Conservation (phyloP, 2,888 invertebrate genomes). For the Autographa gamma region DNA sequence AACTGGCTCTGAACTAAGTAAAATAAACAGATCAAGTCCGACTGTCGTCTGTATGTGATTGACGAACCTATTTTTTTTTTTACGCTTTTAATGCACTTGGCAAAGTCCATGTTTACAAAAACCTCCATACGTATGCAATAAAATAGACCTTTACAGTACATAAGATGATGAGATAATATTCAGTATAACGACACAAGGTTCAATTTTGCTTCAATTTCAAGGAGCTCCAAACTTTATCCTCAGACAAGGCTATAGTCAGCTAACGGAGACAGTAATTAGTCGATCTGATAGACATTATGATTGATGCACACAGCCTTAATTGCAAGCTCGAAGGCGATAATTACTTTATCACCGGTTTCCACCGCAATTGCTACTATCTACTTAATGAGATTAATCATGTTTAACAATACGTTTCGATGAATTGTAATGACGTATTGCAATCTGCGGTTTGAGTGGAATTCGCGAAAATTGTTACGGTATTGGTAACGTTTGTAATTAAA, state of each 20-base stretch:
- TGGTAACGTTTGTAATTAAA: background rate
- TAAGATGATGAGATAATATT: too few species aligned
- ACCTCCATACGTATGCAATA: too few species aligned
- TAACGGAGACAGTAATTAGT: constrained; percentile 39
- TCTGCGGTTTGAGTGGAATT: background rate
- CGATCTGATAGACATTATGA: constrained; percentile 56
- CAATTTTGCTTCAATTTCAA: background rate
- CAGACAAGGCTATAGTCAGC: background rate
- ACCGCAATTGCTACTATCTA: constrained; percentile 44
- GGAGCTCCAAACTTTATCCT: background rate
- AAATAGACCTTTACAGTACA: too few species aligned
- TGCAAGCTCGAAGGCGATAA: constrained; percentile 67
- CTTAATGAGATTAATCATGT: constrained; percentile 43
- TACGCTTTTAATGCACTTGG: too few species aligned
- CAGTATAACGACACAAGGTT: too few species aligned
- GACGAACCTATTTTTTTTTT: too few species aligned
- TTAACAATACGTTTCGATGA: constrained; percentile 27
- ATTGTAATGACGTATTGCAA: background rate
- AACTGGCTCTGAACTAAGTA: too few species aligned
- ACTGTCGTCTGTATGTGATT: too few species aligned
- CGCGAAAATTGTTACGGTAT: background rate
- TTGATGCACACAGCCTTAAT: constrained; percentile 66
- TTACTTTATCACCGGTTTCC: constrained; percentile 71
- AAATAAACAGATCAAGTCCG: background rate
- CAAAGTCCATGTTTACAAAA: too few species aligned